A percentile compares a stretch with the other conserved stretches of the same genome.
Conservation (phyloP, 2,888 invertebrate genomes). For the Sceliomorpha sp. region DNA sequence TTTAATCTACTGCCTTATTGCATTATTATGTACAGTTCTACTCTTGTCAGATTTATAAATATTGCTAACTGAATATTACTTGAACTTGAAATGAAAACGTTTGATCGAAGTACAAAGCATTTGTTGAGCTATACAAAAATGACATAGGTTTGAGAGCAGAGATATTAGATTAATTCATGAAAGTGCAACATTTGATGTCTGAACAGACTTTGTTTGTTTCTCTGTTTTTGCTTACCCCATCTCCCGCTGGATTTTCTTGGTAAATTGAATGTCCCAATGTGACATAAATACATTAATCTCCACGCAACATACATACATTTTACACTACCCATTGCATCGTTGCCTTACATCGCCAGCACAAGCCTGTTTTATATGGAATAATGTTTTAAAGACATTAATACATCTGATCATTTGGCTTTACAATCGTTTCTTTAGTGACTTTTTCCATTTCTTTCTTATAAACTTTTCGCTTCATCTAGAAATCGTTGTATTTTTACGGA, state of each 20-base stretch:
- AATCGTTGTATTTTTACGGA: constrained; percentile 16
- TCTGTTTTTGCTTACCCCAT: constrained; percentile 80
- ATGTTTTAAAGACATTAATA: constrained; percentile 70
- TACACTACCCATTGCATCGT: constrained; percentile 47
- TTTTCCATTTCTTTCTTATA: constrained; percentile 17
- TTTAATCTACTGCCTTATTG: neutral
- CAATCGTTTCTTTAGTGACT: constrained; percentile 15
- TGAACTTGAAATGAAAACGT: too few relatives aligned
- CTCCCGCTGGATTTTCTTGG: constrained; percentile 80
- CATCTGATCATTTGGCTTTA: constrained; percentile 25
- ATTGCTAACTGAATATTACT: too few relatives aligned
- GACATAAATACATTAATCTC: constrained; percentile 62
- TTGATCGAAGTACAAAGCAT: too few relatives aligned
- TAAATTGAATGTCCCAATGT: constrained; percentile 79
- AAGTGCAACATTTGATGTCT: constrained; percentile 70
- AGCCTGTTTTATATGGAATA: constrained; percentile 75
- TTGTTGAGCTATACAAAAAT: constrained; percentile 2
- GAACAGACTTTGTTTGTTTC: constrained; percentile 78
- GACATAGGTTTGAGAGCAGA: constrained; percentile 10
- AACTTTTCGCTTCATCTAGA: constrained; percentile 21
- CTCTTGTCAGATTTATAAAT: too few relatives aligned
- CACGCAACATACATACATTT: constrained; percentile 56
- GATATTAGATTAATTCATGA: constrained; percentile 45
- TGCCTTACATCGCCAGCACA: constrained; percentile 68
- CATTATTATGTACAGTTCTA: too few relatives aligned